phyloP scores from a whole-genome alignment of 2,797 vertebrate genomes.

The Gymnothorax reevesii region DNA sequence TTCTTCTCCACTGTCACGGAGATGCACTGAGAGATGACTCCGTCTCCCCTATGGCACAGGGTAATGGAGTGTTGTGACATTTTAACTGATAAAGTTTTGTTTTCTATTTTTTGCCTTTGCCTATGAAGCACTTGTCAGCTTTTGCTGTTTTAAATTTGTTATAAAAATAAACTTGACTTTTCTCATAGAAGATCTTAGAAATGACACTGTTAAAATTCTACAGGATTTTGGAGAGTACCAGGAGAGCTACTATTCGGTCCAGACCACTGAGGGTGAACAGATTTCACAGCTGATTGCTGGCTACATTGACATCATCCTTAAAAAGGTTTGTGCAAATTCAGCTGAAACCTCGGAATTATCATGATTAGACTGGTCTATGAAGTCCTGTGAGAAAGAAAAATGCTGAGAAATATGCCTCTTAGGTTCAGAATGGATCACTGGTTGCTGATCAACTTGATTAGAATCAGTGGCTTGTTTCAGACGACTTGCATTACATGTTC shows the following conservation, averaged over 20 bases:
- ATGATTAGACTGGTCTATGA: neutral
- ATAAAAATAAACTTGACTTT: too few species aligned
- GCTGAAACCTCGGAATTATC: neutral
- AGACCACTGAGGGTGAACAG: constrained; percentile 97
- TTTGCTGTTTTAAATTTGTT: too few species aligned
- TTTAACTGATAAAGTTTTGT: too few species aligned
- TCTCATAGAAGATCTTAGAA: neutral
- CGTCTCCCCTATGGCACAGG: too few species aligned
- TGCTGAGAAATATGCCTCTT: neutral
- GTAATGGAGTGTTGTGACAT: too few species aligned
- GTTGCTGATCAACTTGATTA: neutral
- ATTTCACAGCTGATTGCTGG: constrained; percentile 98
- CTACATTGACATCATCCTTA: constrained; percentile 98
- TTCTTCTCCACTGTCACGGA: too few species aligned
- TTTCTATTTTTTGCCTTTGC: too few species aligned
- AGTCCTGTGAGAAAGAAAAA: too few species aligned
- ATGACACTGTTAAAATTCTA: constrained; percentile 10
- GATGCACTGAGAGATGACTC: too few species aligned
- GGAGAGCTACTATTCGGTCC: constrained; percentile 98
- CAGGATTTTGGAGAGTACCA: constrained; percentile 99
- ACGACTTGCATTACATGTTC: neutral
- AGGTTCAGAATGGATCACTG: neutral
- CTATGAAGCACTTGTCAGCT: too few species aligned
- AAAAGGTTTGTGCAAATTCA: constrained; percentile 79
- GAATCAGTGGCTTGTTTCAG: neutral